Conservation (phyloP, 2,888 invertebrate species). For the Catocala fraxini region DNA sequence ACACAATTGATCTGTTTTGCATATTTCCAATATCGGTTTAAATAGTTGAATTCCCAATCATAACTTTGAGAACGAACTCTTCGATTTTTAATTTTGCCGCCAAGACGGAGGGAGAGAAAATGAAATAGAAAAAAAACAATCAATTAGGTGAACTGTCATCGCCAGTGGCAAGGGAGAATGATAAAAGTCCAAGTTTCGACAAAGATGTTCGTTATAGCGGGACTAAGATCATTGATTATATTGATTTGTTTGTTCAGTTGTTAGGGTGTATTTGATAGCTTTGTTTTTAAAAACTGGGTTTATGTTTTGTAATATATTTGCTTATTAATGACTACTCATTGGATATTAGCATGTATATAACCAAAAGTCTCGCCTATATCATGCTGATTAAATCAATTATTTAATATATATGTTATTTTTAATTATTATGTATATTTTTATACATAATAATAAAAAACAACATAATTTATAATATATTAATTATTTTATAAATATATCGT, state of each 20-base stretch:
- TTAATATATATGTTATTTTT: too few species aligned
- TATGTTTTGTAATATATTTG: too few species aligned
- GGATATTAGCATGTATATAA: too few species aligned
- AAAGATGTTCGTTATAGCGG: conserved; percentile 46
- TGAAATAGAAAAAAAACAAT: conserved; percentile 72
- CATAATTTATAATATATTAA: too few species aligned
- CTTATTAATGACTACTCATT: too few species aligned
- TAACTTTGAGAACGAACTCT: conserved; percentile 59
- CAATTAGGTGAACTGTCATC: conserved; percentile 83
- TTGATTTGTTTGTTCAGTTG: conserved; percentile 37
- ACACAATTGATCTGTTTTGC: conserved; percentile 49
- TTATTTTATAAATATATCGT: too few species aligned
- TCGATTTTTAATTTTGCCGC: conserved; percentile 67
- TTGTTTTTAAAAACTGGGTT: background rate
- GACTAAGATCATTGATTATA: conserved; percentile 46
- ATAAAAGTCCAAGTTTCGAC: conserved; percentile 61
- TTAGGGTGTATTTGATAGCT: background rate
- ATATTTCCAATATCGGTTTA: conserved; percentile 66
- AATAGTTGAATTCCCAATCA: conserved; percentile 74
- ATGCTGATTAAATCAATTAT: too few species aligned
- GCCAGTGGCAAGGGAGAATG: conserved; percentile 67
- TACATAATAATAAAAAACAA: too few species aligned
- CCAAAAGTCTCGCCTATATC: too few species aligned
- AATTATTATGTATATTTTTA: too few species aligned
- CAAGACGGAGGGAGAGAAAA: conserved; percentile 48